Evolutionary conservation across 2,888 invertebrate species (phyloP), one percentile per base, ranked within the genome.

Genomic region (Chironomus tentans): DNA sequence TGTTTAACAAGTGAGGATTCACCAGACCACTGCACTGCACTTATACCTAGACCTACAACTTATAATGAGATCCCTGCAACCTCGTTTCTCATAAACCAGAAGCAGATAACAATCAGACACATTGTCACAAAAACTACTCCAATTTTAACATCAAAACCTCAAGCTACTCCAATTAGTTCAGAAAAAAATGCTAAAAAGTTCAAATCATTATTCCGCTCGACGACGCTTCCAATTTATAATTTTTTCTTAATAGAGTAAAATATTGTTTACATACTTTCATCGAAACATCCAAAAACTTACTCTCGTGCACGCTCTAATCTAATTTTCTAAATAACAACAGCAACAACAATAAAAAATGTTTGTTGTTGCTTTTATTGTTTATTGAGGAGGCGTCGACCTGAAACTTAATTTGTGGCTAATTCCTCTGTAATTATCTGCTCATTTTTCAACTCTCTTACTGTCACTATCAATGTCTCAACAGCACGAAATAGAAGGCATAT

Each of bases 351-450:
- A 50, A 5, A 50, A n/a, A 50, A 48, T 13, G 50, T 50, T 56
- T 38, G 38, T 38, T 38, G 38, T 38, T 38, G 38, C 38, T 7
- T 38, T 38, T 38, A 38, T 38, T 7, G 56, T 56, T 56, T 56
- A 56, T 15, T 6, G 56, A 56, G 56, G 18, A 56, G 56, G 56
- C 56, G 56, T 56, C 22, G 65, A 24, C 65, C 24, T 22, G 21
- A 24, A 65, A 68, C 28, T 68, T 71, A 71, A 71, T 71, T 46
- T 24, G 56, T 61, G 71, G 56, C 50, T 71, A 71, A 71, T 71
- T 61, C 56, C 56, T 13, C 71, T 28, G 71, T 71, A 71, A 71
- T 71, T 71, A 71, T 71, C 71, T 24, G 56, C 71, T 71, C 71
- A 71, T 71, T 71, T 71, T 71, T 71, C 71, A 21, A 15, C 22